Evolutionary conservation across 2,888 invertebrate species (phyloP).

Genomic region (Oligia strigilis): DNA sequence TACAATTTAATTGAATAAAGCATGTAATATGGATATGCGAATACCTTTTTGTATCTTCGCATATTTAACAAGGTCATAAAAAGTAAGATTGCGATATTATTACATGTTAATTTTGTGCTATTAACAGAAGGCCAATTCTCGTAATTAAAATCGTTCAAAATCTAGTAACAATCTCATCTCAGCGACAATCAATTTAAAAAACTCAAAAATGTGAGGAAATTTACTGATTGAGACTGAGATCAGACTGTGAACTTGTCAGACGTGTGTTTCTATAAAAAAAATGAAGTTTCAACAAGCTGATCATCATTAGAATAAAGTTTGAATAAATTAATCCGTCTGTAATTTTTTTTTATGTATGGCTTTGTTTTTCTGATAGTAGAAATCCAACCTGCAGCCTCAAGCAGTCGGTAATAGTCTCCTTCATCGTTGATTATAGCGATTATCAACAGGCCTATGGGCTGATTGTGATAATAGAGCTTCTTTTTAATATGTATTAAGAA

Average conservation of each 20-base stretch:
- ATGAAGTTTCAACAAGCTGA: neutral
- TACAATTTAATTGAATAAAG: neutral
- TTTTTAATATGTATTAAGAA: neutral
- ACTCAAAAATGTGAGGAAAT: neutral
- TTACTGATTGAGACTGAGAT: neutral
- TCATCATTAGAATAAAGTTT: neutral
- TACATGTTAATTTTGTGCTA: conserved; percentile 1
- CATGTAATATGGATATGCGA: neutral
- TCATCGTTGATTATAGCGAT: neutral
- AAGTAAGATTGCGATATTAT: conserved; percentile 21
- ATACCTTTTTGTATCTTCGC: neutral
- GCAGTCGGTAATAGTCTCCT: neutral
- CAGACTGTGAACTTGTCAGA: neutral
- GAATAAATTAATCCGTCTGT: neutral
- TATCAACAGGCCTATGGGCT: neutral
- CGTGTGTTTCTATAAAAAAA: neutral
- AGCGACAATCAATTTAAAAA: neutral
- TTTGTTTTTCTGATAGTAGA: no score
- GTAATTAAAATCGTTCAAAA: neutral
- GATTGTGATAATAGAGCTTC: neutral
- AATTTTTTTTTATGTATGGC: neutral
- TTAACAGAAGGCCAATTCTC: neutral
- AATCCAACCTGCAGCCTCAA: no score
- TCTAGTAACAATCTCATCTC: neutral
- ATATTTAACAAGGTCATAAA: conserved; percentile 35